Evolutionary conservation across 2,888 invertebrate species (phyloP).

Genomic region (Cantharis rustica): DNA sequence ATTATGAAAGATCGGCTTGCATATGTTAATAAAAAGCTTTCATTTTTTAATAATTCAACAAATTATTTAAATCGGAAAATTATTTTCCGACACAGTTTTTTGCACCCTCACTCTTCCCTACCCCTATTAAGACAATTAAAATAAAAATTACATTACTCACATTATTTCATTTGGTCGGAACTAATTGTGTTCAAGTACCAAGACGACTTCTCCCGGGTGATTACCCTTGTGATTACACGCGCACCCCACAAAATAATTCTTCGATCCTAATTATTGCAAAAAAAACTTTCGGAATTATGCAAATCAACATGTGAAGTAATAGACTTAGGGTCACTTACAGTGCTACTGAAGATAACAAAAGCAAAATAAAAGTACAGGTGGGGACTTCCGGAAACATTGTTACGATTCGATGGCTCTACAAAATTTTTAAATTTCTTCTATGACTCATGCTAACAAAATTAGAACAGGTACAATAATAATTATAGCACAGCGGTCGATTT

Average conservation of each 20-base stretch:
- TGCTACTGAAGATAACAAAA: constrained; percentile 10
- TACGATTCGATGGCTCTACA: constrained; percentile 17
- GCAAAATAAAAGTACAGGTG: constrained; percentile 11
- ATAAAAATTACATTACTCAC: not conserved
- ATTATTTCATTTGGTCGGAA: not conserved
- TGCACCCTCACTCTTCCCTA: not conserved
- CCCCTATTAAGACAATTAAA: not conserved
- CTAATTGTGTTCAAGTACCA: not conserved
- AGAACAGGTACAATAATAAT: not conserved
- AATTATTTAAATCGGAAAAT: not conserved
- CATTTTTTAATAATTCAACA: no score
- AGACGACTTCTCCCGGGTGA: not conserved
- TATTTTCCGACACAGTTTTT: not conserved
- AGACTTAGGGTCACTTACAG: constrained; percentile 19
- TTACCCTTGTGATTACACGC: not conserved
- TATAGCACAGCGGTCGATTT: not conserved
- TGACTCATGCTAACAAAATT: not conserved
- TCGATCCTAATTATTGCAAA: not conserved
- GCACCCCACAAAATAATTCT: not conserved
- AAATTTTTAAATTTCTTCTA: constrained; percentile 10
- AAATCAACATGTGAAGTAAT: not conserved
- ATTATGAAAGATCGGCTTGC: no score
- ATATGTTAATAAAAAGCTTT: no score
- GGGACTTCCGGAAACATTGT: constrained; percentile 28
- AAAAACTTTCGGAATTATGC: not conserved